These are phyloP conservation scores for Hemiprocne comata DNA, from an alignment of 2,113 vertebrate species.

Conservation along the genomic window DNA sequence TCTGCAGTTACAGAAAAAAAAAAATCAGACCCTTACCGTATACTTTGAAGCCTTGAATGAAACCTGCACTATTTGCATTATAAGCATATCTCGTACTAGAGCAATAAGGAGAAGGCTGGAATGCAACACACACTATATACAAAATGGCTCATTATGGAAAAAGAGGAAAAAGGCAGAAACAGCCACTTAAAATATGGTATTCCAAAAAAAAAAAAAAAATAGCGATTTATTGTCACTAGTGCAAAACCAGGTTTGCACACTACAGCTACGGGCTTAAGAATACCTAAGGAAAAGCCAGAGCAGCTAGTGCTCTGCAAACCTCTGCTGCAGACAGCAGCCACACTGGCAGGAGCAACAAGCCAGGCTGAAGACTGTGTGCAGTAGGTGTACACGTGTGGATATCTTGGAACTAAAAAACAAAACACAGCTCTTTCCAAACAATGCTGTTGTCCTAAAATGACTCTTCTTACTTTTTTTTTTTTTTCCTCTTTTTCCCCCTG, in stretches of 20 bases:
- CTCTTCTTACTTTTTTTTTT: not conserved
- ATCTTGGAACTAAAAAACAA: not conserved
- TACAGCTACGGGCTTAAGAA: not conserved
- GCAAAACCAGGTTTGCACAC: not conserved
- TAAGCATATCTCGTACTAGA: not conserved
- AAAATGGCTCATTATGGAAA: not conserved
- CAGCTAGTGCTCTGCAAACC: not conserved
- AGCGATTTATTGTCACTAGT: not conserved
- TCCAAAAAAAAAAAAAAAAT: not conserved
- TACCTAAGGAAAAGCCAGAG: not conserved
- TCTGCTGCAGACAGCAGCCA: not conserved
- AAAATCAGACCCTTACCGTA: not conserved
- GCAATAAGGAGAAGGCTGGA: not conserved
- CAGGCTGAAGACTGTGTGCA: not conserved
- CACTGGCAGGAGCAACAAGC: fast-evolving
- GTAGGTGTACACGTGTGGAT: not conserved
- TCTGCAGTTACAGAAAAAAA: not conserved
- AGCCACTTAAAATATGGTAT: not conserved
- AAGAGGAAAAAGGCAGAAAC: not conserved
- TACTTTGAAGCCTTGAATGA: not conserved
- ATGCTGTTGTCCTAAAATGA: not conserved
- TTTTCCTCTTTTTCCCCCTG: not conserved
- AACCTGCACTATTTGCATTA: not conserved
- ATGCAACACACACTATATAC: not conserved
- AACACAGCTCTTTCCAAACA: not conserved